Base-by-base conservation (phyloP, 2,113 vertebrate species). In the Australoheros scitulus region DNA sequence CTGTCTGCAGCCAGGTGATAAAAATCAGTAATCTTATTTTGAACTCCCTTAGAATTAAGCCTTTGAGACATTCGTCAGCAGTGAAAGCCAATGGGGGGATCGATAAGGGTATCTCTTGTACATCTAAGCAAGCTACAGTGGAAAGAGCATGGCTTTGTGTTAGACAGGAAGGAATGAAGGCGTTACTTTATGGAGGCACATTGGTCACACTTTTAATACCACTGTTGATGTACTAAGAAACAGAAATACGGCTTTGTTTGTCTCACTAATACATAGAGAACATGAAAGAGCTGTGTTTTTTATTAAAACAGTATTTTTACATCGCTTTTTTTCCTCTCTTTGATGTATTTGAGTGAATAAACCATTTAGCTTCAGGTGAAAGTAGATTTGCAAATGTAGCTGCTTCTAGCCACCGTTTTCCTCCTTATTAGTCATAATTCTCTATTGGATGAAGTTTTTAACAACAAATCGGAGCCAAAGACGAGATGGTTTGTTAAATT, bases 1-100 rank as follows among this genome's bases (percentile, higher is more conserved):
- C 82, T 82, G 84, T 90, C 88, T 92, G 88, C 84, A 85, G 86
- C 86, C 87, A 91, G 89, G 91, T 94, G 95, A 95, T 96, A 95
- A 90, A 94, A 94, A 95, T 95, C 94, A 94, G 89, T 94, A 93
- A 95, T 95, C 92, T 95, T 93, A 92, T 92, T 94, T 95, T 95
- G 90, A 94, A 94, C 91, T 94, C 81, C 83, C 83, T 91, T 94
- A 93, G 92, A 95, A 95, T 95, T 93, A 94, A 94, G 94, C 93
- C 93, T 94, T 89, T 92, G 93, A 94, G 93, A 94, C 94, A 94
- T 94, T 94, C 55, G 92, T 95, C 94, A 94, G 95, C 93, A 87
- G 91, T 90, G 92, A 88, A 87, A 85, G 87, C 92, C 94, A 93
- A 92, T 84, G 89, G 90, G 78, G 50, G 75, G 76, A 94, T 95